Percentiles rank a stretch among this genome's conserved stretches.
phyloP scores from a whole-genome alignment of 1,140 invertebrate species.

The Drosophila ananassae region DNA sequence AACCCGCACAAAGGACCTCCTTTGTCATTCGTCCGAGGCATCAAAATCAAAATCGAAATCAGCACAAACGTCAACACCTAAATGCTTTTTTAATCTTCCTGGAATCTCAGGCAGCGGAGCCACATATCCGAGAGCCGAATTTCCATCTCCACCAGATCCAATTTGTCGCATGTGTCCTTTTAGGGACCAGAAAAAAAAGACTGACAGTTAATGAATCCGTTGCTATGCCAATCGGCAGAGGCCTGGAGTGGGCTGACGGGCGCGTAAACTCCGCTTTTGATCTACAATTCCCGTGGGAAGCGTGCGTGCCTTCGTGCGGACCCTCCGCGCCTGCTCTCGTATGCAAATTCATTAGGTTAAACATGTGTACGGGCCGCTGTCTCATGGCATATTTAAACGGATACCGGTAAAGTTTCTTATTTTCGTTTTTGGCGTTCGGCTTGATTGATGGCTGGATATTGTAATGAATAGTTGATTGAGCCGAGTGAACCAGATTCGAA shows the following conservation, averaged over 20 bases:
- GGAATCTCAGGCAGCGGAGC: slow-evolving; percentile 28
- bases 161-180: slow-evolving; percentile 28
- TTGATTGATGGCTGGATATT: slow-evolving; percentile 35
- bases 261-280: slow-evolving; percentile 46
- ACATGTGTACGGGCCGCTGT: slow-evolving; percentile 35
- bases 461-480: slow-evolving; percentile 37
- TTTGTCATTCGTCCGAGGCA: slow-evolving; percentile 22
- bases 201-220: slow-evolving; percentile 49
- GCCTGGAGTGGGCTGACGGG: background rate
- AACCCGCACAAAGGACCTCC: background rate
- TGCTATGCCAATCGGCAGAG: slow-evolving; percentile 31
- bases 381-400: slow-evolving; percentile 35
- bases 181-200: slow-evolving; percentile 1
- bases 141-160: slow-evolving; percentile 18
- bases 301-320: background rate
- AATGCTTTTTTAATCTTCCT: slow-evolving; percentile 26
- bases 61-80: slow-evolving; percentile 36
- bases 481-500: background rate
- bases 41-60: slow-evolving; percentile 9
- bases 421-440: background rate
- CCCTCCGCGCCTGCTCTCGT: slow-evolving; percentile 12
- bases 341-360: slow-evolving; percentile 56
- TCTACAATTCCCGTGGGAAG: slow-evolving; percentile 33
- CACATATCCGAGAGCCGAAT: slow-evolving; percentile 6
- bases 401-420: slow-evolving; percentile 19